These are phyloP conservation scores for Andrena hattorfiana DNA, from an alignment of 2,888 invertebrate genomes.

Conservation along the genomic window DNA sequence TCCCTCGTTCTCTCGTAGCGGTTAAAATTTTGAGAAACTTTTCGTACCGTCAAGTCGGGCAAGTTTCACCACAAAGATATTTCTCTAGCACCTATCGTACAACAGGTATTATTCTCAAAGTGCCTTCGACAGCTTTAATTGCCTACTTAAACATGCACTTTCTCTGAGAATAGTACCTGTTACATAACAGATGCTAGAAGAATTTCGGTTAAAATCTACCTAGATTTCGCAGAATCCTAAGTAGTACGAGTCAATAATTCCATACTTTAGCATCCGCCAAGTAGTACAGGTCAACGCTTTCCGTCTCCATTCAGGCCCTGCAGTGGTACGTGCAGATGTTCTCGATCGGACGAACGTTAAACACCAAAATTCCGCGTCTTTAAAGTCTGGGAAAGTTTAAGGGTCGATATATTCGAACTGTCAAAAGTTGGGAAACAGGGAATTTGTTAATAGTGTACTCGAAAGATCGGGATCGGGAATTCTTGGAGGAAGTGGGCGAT, in stretches of 20 bases:
- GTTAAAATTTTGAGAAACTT: background rate
- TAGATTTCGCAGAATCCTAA: background rate
- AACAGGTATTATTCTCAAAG: no score
- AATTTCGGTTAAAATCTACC: background rate
- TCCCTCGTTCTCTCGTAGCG: background rate
- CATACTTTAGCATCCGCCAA: background rate
- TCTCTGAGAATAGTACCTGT: no score
- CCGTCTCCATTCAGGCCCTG: background rate
- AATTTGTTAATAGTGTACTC: background rate
- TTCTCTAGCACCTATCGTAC: no score
- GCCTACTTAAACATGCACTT: no score
- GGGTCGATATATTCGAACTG: conserved; percentile 4
- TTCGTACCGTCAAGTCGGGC: no score
- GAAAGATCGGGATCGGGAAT: background rate
- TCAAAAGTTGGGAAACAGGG: background rate
- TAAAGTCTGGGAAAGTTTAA: background rate
- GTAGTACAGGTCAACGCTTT: background rate
- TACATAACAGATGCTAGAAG: no score
- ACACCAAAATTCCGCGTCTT: background rate
- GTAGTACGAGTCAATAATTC: conserved; percentile 13
- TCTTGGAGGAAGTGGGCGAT: background rate
- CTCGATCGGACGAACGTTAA: background rate
- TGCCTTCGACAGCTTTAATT: no score
- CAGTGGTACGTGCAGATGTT: background rate
- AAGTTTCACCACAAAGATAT: no score